Percentiles rank a stretch among this genome's conserved stretches.
These are phyloP conservation scores for Macrotis lagotis DNA, from an alignment of 2,113 vertebrate genomes.

Conservation along the genomic window DNA sequence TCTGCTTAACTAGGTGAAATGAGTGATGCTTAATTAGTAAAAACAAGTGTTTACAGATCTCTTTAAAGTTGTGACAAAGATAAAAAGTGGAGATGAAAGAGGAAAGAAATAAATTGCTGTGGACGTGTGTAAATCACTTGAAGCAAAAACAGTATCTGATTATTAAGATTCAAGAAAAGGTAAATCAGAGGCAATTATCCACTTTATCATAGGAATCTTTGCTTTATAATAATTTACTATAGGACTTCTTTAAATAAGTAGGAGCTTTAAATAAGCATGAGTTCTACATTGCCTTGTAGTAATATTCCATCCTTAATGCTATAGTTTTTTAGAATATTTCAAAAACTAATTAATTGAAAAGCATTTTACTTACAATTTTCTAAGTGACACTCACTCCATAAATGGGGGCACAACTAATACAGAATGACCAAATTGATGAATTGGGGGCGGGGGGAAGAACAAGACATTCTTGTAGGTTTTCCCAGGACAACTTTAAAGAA, in stretches of 20 bases:
- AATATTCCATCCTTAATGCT: no score
- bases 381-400: neutral
- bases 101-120: no score
- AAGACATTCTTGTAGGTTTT: neutral
- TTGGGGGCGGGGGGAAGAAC: neutral
- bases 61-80: neutral
- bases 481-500: neutral
- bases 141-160: neutral
- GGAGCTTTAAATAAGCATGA: neutral
- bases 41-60: neutral
- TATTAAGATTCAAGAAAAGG: neutral
- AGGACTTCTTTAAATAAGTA: neutral
- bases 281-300: neutral
- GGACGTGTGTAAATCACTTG: accelerated
- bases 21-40: constrained; percentile 38
- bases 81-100: neutral
- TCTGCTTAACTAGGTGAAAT: constrained; percentile 44
- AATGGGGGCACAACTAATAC: neutral
- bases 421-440: neutral
- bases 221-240: neutral
- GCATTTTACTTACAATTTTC: neutral
- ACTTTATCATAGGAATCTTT: neutral
- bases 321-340: neutral
- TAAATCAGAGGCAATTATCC: neutral
- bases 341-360: neutral